These are phyloP conservation scores for Anarhynchus alexandrinus DNA, from an alignment of 2,113 vertebrate species.

Conservation along the genomic window DNA sequence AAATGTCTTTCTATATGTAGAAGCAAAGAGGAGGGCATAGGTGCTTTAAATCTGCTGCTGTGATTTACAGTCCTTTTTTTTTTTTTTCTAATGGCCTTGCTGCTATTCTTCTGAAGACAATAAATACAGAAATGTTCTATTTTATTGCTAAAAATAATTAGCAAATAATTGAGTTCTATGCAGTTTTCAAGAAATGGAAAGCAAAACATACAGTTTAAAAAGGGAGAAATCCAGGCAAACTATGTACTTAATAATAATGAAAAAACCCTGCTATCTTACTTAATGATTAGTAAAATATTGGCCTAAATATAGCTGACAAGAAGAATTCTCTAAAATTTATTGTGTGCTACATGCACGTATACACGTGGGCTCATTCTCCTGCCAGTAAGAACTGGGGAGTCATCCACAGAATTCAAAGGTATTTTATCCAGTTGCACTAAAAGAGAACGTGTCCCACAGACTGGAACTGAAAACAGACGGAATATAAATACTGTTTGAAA, in stretches of 20 bases:
- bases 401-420: neutral
- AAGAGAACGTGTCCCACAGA: neutral
- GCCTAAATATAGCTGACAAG: neutral
- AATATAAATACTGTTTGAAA: constrained; percentile 44
- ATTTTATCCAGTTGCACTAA: neutral
- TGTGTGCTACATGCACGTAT: neutral
- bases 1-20: neutral
- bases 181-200: neutral
- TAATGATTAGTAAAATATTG: neutral
- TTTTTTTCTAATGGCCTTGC: neutral
- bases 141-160: neutral
- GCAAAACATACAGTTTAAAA: neutral
- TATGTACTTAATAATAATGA: neutral
- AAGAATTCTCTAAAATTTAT: neutral
- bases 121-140: neutral
- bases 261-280: neutral
- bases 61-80: neutral
- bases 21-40: neutral
- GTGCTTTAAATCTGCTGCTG: neutral
- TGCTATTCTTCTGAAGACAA: neutral
- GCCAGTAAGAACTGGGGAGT: neutral
- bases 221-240: neutral
- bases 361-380: neutral
- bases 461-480: neutral
- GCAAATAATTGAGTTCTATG: neutral